Base-by-base conservation (phyloP, 2,888 invertebrate species). In the Chironomus tentans region DNA sequence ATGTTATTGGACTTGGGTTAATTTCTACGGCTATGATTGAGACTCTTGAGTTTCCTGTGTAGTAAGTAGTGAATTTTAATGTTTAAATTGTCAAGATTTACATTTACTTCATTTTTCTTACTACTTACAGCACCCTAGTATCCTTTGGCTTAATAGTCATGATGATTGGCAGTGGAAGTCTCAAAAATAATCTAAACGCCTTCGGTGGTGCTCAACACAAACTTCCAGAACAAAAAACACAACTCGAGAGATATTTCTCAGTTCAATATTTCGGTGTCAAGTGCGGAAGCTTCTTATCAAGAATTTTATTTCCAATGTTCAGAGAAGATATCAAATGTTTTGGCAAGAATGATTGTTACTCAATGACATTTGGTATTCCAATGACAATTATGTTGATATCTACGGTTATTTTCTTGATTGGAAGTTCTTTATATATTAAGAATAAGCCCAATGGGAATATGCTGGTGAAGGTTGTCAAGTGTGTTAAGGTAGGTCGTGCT, bases 191-290 rank as follows among this genome's bases (percentile, higher is more conserved):
- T 21, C n/a, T 69, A 6, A 75, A 68, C 15, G 61, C 72, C 5
- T 73, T 73, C 13, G 72, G 61, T 15, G 72, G 61, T 18, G 46
- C 24, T 21, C 72, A 73, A 38, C 61, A 73, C n/a, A 73, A 73
- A 18, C 15, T 73, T 3, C 71, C 71, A 15, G 72, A 73, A n/a
- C 72, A 73, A 38, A 62, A 28, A 13, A 13, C 0, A 0, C 62
- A 73, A 38, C 38, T 73, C 10, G 46, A 24, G 1, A 4, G 13
- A 15, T 73, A 73, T 28, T 73, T 73, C 15, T 73, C 72, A 13
- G 38, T 73, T 13, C 72, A 73, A 62, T 73, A 73, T 21, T 61
- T 73, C 12, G 56, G 72, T 4, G 61, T 73, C 18, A 73, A 73
- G 13, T 24, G 18, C 1, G 72, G 72, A 18, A 61, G 61, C 2